Evolutionary conservation across 1,140 invertebrate genomes (phyloP).

Genomic region (Helicoverpa zea): DNA sequence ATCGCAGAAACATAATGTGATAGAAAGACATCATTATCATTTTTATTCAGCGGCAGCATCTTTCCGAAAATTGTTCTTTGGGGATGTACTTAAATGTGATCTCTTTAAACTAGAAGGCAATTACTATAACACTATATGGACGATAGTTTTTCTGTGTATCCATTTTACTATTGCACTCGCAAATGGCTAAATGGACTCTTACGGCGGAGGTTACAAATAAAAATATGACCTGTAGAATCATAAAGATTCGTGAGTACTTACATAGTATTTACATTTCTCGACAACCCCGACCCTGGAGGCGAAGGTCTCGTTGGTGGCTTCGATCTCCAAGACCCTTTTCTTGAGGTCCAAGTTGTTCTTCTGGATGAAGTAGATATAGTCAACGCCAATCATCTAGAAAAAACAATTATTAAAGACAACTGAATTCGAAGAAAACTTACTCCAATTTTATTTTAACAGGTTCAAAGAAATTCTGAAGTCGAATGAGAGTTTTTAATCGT

Average conservation of each 20-base stretch:
- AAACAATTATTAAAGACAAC: slow-evolving; percentile 43
- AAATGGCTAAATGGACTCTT: too few relatives aligned
- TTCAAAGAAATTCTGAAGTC: too few relatives aligned
- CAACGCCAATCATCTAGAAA: slow-evolving; percentile 96
- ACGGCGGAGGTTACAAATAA: neutral
- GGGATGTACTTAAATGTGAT: too few relatives aligned
- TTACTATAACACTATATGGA: too few relatives aligned
- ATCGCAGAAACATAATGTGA: neutral
- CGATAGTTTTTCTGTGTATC: too few relatives aligned
- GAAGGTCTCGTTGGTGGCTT: slow-evolving; percentile 98
- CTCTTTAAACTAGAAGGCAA: too few relatives aligned
- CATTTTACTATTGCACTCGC: too few relatives aligned
- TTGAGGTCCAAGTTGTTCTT: slow-evolving; percentile 95
- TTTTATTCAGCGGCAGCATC: too few relatives aligned
- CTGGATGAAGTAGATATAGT: slow-evolving; percentile 97
- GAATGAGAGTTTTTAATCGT: neutral
- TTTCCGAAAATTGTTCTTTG: too few relatives aligned
- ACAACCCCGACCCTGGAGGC: slow-evolving; percentile 94
- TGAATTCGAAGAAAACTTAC: neutral
- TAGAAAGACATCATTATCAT: too few relatives aligned
- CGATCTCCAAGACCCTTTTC: slow-evolving; percentile 94
- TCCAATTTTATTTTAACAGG: too few relatives aligned
- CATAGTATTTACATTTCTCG: slow-evolving; percentile 97
- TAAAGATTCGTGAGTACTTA: slow-evolving; percentile 87
- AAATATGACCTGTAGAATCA: too few relatives aligned